phyloP scores from a whole-genome alignment of 2,113 vertebrate genomes.

The Tachysurus fulvidraco region DNA sequence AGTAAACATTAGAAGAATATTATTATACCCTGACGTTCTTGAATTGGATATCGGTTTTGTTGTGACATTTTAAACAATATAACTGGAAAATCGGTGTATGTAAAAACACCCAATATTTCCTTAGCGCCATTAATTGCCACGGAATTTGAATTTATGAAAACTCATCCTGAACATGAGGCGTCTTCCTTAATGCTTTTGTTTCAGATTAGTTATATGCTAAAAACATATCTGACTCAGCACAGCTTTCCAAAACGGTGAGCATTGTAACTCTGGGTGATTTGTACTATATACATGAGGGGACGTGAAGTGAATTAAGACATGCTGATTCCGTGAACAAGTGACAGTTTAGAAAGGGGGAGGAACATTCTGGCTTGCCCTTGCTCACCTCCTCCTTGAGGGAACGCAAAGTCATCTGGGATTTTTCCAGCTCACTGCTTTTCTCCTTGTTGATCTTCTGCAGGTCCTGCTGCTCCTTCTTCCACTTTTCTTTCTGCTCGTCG shows the following conservation, averaged over 20 bases:
- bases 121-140: not conserved
- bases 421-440: slow-evolving; percentile 79
- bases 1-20: too few relatives aligned
- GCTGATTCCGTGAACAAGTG: not conserved
- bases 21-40: not conserved
- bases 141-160: not conserved
- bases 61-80: not conserved
- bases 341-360: not conserved
- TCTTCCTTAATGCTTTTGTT: not conserved
- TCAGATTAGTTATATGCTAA: not conserved
- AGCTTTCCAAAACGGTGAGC: not conserved
- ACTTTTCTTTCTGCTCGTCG: slow-evolving; percentile 87
- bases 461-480: slow-evolving; percentile 83
- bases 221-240: not conserved
- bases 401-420: slow-evolving; percentile 67
- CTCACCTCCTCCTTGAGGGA: slow-evolving; percentile 88
- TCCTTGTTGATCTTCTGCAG: slow-evolving; percentile 82
- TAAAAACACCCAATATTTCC: not conserved
- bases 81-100: not conserved
- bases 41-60: not conserved
- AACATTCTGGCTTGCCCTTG: too few relatives aligned
- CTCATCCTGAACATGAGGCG: not conserved
- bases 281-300: not conserved
- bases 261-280: not conserved
- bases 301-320: not conserved